These are phyloP conservation scores for Catharus minimus DNA, from an alignment of 2,113 vertebrate genomes.

Conservation along the genomic window DNA sequence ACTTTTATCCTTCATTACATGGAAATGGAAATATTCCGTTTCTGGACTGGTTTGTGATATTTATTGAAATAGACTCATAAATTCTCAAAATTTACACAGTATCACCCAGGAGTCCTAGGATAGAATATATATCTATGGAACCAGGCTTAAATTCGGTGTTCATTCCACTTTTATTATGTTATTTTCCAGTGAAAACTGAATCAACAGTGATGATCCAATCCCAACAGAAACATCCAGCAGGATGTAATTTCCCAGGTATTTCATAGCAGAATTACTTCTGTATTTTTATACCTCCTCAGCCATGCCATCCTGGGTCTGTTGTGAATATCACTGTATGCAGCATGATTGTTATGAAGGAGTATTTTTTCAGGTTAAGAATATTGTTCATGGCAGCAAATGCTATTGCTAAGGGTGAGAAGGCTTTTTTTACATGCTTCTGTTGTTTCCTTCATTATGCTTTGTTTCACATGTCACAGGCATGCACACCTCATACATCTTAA, in stretches of 20 bases:
- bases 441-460: conserved; percentile 33
- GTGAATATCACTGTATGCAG: not conserved
- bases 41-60: not conserved
- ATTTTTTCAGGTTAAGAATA: not conserved
- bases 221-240: not conserved
- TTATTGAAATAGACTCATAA: not conserved
- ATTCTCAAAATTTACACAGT: not conserved
- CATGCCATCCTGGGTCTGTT: not conserved
- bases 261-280: conserved; percentile 25
- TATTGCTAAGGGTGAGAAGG: not conserved
- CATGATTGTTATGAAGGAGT: not conserved
- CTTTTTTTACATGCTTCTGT: not conserved
- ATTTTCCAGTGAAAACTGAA: conserved; percentile 17
- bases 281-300: not conserved
- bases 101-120: not conserved
- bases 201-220: not conserved
- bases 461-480: conserved; percentile 1
- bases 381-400: conserved; percentile 18
- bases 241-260: conserved; percentile 26
- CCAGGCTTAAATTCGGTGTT: conserved; percentile 4
- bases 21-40: not conserved
- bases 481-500: conserved; percentile 64
- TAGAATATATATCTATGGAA: not conserved
- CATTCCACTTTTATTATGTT: not conserved
- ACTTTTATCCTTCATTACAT: not conserved